Evolutionary conservation across 2,888 invertebrate species (phyloP).

Genomic region (Aphodius granarius): DNA sequence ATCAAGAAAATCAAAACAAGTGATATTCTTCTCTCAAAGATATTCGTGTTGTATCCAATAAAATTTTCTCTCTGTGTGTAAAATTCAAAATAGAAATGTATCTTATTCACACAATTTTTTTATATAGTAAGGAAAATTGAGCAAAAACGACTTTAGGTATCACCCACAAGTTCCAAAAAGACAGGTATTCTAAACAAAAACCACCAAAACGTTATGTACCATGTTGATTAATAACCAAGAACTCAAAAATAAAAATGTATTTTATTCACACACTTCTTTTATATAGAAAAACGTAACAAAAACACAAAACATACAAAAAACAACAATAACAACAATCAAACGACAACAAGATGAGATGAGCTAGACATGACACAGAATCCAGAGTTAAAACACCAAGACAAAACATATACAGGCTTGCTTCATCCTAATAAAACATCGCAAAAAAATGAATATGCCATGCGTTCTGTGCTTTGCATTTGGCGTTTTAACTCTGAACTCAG

Average conservation of each 20-base stretch:
- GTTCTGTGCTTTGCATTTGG: background rate
- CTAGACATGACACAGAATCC: background rate
- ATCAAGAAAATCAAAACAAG: too few relatives aligned
- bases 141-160: too few relatives aligned
- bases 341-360: conserved; percentile 1
- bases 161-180: too few relatives aligned
- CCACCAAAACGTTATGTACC: background rate
- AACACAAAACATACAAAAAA: background rate
- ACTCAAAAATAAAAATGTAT: background rate
- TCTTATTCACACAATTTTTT: background rate
- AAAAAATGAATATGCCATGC: conserved; percentile 19
- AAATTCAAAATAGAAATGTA: background rate
- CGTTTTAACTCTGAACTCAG: background rate
- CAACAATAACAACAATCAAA: conserved; percentile 3
- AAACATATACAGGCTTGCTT: conserved; percentile 3
- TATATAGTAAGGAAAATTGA: conserved; percentile 2
- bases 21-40: too few relatives aligned
- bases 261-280: background rate
- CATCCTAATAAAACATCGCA: conserved; percentile 1
- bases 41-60: too few relatives aligned
- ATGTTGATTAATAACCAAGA: background rate
- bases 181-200: too few relatives aligned
- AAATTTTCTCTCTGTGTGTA: too few relatives aligned
- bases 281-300: conserved; percentile 9
- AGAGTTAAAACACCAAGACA: conserved; percentile 9